Percentiles rank a stretch among this genome's conserved stretches.
Evolutionary conservation across 2,797 vertebrate species (phyloP).

Genomic region (Scarus forsteni): DNA sequence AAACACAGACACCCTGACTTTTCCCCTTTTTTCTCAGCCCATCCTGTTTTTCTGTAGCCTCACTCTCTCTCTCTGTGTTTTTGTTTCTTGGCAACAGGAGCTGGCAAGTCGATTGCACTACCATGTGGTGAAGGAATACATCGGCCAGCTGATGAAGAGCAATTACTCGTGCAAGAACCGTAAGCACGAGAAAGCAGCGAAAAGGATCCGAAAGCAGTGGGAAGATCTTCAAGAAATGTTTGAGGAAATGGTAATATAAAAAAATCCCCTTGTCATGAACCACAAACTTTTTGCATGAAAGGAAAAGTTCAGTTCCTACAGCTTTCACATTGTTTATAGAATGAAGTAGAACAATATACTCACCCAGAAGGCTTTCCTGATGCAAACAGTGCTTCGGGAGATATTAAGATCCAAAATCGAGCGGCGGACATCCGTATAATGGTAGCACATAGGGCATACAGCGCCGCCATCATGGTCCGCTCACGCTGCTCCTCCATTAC

Average conservation of each 20-base stretch:
- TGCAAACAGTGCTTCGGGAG: no score
- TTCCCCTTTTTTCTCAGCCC: constrained; percentile 1
- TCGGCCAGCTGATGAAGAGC: constrained; percentile 87
- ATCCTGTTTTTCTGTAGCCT: constrained; percentile 30
- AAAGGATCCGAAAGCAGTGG: constrained; percentile 86
- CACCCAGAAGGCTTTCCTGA: no score
- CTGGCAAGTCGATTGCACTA: constrained; percentile 84
- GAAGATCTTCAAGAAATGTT: constrained; percentile 74
- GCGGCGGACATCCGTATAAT: no score
- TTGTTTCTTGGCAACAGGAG: constrained; percentile 76
- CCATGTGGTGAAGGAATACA: constrained; percentile 85
- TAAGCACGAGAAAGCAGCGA: constrained; percentile 80
- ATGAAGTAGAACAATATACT: no score
- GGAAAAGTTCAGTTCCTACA: no score
- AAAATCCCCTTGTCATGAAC: neutral
- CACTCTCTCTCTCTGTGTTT: neutral
- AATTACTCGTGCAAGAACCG: constrained; percentile 76
- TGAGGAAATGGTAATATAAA: constrained; percentile 83
- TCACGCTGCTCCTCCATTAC: no score
- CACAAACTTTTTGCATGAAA: neutral
- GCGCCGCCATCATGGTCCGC: no score
- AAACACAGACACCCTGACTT: neutral
- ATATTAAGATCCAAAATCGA: no score
- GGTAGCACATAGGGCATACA: no score
- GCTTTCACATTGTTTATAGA: no score